phyloP scores from a whole-genome alignment of 2,113 vertebrate genomes.

The Varanus salvator region DNA sequence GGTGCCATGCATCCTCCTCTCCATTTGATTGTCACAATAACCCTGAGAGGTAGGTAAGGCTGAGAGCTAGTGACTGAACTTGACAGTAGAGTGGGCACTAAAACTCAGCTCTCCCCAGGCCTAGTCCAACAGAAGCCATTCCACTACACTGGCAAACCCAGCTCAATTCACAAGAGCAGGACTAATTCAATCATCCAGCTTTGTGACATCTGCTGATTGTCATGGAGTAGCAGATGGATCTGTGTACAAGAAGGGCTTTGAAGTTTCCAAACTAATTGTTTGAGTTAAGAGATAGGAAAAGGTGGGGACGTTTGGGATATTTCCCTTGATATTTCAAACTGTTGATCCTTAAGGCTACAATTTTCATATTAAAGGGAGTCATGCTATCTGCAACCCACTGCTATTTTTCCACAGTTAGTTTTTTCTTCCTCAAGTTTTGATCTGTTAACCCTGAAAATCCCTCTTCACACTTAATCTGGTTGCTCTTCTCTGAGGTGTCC shows the following conservation, averaged over 20 bases:
- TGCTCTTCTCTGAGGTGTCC: rapidly evolving
- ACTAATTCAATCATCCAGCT: not conserved
- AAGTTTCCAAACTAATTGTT: not conserved
- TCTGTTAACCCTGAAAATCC: not conserved
- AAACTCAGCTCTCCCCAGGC: too few species aligned
- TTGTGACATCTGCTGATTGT: not conserved
- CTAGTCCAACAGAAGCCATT: too few species aligned
- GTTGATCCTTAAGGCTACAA: not conserved
- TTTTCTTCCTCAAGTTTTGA: not conserved
- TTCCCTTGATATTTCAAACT: not conserved
- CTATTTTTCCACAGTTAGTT: not conserved
- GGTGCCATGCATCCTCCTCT: too few species aligned
- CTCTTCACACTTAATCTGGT: too few species aligned
- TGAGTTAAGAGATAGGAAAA: not conserved
- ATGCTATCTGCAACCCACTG: not conserved
- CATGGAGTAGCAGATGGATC: slow-evolving; percentile 6
- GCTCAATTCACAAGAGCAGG: rapidly evolving
- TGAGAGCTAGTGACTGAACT: too few species aligned
- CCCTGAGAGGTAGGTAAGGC: too few species aligned
- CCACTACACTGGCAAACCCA: not conserved
- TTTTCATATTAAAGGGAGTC: rapidly evolving
- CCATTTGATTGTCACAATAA: too few species aligned
- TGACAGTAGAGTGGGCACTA: too few species aligned
- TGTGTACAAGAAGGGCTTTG: slow-evolving; percentile 30
- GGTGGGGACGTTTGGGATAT: not conserved